phyloP scores from a whole-genome alignment of 2,113 vertebrate genomes.

The Rhabdornis inornatus region DNA sequence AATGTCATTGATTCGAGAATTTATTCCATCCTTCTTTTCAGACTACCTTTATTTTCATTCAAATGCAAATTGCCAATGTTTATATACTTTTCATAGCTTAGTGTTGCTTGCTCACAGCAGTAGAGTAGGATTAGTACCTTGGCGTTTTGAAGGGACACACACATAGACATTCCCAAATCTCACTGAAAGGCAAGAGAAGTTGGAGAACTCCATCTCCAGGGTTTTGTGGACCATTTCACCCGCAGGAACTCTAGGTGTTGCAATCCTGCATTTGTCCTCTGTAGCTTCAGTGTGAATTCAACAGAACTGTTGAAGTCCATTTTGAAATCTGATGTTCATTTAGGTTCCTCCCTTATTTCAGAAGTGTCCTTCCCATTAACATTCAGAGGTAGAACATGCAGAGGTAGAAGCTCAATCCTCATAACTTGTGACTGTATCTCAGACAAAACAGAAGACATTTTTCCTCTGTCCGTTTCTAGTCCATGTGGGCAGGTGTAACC shows the following conservation, averaged over 20 bases:
- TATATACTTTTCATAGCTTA: not conserved
- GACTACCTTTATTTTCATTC: conserved; percentile 38
- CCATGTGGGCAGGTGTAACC: not conserved
- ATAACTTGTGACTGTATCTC: not conserved
- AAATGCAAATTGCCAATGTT: not conserved
- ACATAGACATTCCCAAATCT: not conserved
- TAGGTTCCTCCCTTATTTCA: not conserved
- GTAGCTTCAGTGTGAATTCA: not conserved
- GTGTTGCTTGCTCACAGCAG: not conserved
- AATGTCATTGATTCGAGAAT: not conserved
- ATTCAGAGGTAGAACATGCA: not conserved
- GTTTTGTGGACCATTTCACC: not conserved
- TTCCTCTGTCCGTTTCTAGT: not conserved
- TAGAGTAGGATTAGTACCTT: not conserved
- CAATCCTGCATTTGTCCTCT: not conserved
- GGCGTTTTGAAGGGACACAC: not conserved
- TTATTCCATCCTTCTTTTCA: conserved; percentile 33
- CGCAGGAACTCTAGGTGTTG: not conserved
- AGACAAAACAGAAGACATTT: not conserved
- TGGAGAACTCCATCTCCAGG: not conserved
- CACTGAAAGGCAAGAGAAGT: not conserved
- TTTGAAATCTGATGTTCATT: not conserved
- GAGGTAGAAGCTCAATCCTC: not conserved
- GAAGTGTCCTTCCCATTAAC: not conserved
- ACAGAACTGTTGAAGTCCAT: not conserved